Evolutionary conservation across 2,888 invertebrate genomes (phyloP), one percentile per base, ranked within the genome.

Genomic region (Eupithecia abbreviata): DNA sequence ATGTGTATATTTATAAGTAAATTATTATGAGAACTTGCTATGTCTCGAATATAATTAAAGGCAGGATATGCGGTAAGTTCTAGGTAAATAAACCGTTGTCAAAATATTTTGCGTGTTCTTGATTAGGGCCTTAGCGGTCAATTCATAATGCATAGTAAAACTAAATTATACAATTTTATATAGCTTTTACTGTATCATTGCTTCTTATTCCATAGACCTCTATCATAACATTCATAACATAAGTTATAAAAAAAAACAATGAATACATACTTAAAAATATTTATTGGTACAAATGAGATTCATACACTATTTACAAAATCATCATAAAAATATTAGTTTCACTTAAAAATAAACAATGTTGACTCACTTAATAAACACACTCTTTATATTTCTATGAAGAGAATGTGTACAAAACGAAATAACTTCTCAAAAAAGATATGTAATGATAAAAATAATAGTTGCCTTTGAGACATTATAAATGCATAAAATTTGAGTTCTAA

Each of bases 1-100:
- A 93, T 91, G 89, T 93, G 91, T 93, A 92, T 94, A 92, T 93
- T 93, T 93, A 90, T 94, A 94, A 93, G 93, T 94, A 93, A 94
- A 93, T 94, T 94, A 94, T 94, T 92, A 93, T 90, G 92, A 92
- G 89, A 87, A 91, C 91, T 89, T 90, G 84, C 87, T 89, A 86
- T 91, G 92, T 94, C 94, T 94, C 93, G 93, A 94, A 94, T 94
- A 94, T 89, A 86, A 90, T 91, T 90, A 88, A 90, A 89, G 84
- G 90, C 90, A 90, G 88, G 90, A 90, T 88, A 88, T 90, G 90
- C 92, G 93, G 93, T 93, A 92, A 94, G 93, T 92, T 93, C 88
- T 92, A 92, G 92, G 91, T 89, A 91, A 94, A 94, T 94, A 93
- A 93, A 94, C 91, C 93, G 90, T 92, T 94, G 91, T 91, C 90